Evolutionary conservation across 2,888 invertebrate genomes (phyloP), one percentile per base, ranked within the genome.

Genomic region (Iphiclides podalirius): DNA sequence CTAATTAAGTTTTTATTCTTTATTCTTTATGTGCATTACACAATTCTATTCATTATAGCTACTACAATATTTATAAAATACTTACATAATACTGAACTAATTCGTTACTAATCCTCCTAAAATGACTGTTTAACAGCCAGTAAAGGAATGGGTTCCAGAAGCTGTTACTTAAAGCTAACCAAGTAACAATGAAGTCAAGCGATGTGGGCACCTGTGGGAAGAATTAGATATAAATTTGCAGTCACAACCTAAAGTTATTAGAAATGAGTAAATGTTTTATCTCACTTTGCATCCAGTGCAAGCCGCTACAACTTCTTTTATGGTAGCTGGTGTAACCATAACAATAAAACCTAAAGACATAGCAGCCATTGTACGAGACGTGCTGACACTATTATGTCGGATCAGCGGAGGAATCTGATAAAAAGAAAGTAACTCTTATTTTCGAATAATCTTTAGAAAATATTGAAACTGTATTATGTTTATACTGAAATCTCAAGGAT

Each of bases 331-430:
- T 52, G 96, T 96, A 59, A 96, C 96, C 91, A 96, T 93, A 51
- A 96, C 96, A 71, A 96, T 96, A 88, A 96, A 96, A 50, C 95
- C 95, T 68, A 96, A 89, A 52, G 96, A 96, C 93, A 96, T 96
- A 42, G 96, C 96, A 0, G 96, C 96, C 96, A 96, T 96, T 55
- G 96, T 95, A 64, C 96, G 90, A 33, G 96, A 95, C 11, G 95
- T 95, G 59, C 93, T 93, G 40, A 94, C 94, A 68, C 94, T 94
- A 65, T 95, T 91, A 47, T 94, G 92, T 63, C 95, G 64, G 4
- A 93, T 93, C 31, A 84, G 84, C 2, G 77, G 72, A 61, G 78
- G 87, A 35, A 86, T 79, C 74, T 83, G 70, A 62, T 31, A 11
- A 1, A 31, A 53, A 20, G 6, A 20, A 20, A 20, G 6, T 20